These are phyloP conservation scores for Cyanoramphus novaezelandiae DNA, from an alignment of 2,113 vertebrate species.

Conservation along the genomic window DNA sequence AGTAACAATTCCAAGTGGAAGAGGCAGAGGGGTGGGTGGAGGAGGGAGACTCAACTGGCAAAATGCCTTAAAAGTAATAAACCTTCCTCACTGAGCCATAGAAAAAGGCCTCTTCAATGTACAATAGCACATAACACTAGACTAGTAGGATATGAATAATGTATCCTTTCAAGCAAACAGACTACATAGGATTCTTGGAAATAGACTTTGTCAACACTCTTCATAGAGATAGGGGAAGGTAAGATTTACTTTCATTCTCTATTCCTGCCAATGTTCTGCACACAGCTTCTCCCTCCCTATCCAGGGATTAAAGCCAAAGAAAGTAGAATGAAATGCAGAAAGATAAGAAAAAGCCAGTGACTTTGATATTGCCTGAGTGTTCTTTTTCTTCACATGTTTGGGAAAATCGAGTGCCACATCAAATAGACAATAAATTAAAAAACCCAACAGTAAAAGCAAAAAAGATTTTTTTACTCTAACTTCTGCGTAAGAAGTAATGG, in stretches of 20 bases:
- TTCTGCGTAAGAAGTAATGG: slow-evolving; percentile 7
- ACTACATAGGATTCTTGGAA: background rate
- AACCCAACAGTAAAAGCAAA: background rate
- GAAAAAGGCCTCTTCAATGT: background rate
- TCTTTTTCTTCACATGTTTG: background rate
- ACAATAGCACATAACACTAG: background rate
- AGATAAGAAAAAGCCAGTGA: slow-evolving; percentile 20
- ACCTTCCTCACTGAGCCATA: background rate
- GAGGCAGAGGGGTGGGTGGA: background rate
- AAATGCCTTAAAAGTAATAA: background rate
- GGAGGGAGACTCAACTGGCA: background rate
- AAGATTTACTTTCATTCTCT: background rate
- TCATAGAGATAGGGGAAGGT: background rate
- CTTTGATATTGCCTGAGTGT: slow-evolving; percentile 48
- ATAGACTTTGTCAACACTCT: slow-evolving; percentile 14
- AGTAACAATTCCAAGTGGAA: background rate
- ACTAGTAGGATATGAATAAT: background rate
- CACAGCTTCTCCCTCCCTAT: background rate
- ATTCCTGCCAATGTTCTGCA: background rate
- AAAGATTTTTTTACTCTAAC: slow-evolving; percentile 32
- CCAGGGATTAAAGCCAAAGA: slow-evolving; percentile 26
- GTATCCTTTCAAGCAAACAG: background rate
- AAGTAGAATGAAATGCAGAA: background rate
- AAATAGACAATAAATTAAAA: slow-evolving; percentile 17
- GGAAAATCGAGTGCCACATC: background rate